phyloP scores from a whole-genome alignment of 2,797 vertebrate genomes.

The Tympanoctomys barrerae region DNA sequence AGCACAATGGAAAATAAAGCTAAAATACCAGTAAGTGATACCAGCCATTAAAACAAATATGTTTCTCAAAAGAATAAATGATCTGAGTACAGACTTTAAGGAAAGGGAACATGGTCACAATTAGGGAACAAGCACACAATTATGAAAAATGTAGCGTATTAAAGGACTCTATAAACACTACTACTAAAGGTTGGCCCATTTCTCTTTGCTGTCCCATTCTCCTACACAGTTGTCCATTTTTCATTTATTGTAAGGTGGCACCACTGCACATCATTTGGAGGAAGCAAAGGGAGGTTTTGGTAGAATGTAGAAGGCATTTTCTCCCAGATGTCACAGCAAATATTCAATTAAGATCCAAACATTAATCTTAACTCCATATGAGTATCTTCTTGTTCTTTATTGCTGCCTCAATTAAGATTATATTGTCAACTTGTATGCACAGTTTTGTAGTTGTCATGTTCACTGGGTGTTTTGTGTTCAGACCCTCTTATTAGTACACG shows the following conservation, averaged over 20 bases:
- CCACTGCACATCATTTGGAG: conserved; percentile 38
- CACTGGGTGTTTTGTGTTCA: not conserved
- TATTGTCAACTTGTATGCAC: not conserved
- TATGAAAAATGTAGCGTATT: conserved; percentile 35
- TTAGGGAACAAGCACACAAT: conserved; percentile 7
- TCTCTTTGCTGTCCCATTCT: not conserved
- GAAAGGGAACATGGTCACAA: not conserved
- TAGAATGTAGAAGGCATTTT: conserved; percentile 56
- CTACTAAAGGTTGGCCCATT: not conserved
- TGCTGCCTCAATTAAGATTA: not conserved
- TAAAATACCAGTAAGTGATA: conserved; percentile 55
- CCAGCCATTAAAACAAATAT: conserved; percentile 53
- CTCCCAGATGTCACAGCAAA: conserved; percentile 34
- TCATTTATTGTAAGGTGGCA: conserved; percentile 24
- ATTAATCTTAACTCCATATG: conserved; percentile 17
- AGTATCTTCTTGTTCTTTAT: conserved; percentile 47
- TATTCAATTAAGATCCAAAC: conserved; percentile 29
- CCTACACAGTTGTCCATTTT: conserved; percentile 38
- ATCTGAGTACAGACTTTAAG: conserved; percentile 17
- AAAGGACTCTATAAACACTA: conserved; percentile 35
- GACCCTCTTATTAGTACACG: not conserved
- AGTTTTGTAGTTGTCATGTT: conserved; percentile 26
- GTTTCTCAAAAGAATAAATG: conserved; percentile 45
- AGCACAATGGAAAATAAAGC: conserved; percentile 56
- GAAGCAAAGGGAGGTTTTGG: conserved; percentile 49